Evolutionary conservation across 1,140 invertebrate genomes (phyloP), one percentile per base, ranked within the genome.

Genomic region (Heliconius eleuchia): DNA sequence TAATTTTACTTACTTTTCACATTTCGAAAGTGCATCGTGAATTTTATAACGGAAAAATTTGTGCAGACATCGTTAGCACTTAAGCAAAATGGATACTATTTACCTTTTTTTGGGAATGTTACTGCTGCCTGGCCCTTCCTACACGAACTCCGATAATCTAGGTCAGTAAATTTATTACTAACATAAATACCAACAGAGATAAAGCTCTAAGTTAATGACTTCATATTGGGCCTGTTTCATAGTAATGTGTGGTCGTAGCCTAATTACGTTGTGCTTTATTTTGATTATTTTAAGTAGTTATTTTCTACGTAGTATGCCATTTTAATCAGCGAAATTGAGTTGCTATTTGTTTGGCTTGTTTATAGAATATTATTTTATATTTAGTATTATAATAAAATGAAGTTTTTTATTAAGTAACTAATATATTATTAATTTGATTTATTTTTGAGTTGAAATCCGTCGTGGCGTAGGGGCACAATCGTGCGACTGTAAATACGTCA

Each of bases 101-200:
- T 87, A 74, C 78, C 81, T 80, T 37, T 91, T 88, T 76, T 81
- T 87, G 78, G 85, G 80, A 9, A 85, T 88, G 80, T 81, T 92
- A 80, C 74, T 84, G 52, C 77, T 88, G 55, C 85, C 86, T 80
- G 86, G 86, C 66, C 90, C 88, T 82, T 91, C 90, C 71, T 85
- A 86, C 77, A 89, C 85, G 76, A 89, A 90, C 86, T 90, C 90
- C 60, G 91, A 92, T 88, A 92, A 91, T 87, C 84, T 91, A 86
- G 91, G 91, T 92, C 60, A 76, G 89, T 90, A 85, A 82, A 87
- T 90, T 88, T 91, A 90, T 89, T 86, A 79, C 80, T 83, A 78
- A 76, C 84, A 85, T 89, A 87, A 87, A 86, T 85, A 74, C 55
- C 74, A 30, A 42, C 55, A 39, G 18, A 76, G 70, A 77, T 72